A percentile compares a stretch with the other conserved stretches of the same genome.
These are phyloP conservation scores for Geophilus truncorum DNA, from an alignment of 2,888 invertebrate genomes.

Conservation along the genomic window DNA sequence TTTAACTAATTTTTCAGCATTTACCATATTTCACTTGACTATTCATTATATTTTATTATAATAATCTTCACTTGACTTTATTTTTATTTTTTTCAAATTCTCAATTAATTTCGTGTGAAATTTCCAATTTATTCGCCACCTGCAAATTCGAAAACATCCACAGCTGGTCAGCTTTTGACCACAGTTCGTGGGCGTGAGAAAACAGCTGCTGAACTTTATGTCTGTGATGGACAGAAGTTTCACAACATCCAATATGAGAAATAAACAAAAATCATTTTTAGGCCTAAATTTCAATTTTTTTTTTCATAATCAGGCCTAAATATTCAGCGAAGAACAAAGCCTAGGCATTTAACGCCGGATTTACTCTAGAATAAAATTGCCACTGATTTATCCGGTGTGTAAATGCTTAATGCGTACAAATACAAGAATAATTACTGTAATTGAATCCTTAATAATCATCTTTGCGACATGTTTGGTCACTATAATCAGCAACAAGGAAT, in stretches of 20 bases:
- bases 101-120: not conserved
- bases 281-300: not conserved
- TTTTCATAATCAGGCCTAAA: too few species aligned
- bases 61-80: not conserved
- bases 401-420: not conserved
- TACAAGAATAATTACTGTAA: not conserved
- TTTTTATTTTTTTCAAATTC: not conserved
- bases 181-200: conserved; percentile 10
- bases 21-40: too few species aligned
- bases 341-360: not conserved
- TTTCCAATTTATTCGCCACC: not conserved
- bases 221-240: not conserved
- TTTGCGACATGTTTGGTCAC: not conserved
- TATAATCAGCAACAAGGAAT: not conserved
- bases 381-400: not conserved
- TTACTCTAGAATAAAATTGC: not conserved
- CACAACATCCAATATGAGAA: not conserved
- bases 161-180: conserved; percentile 14
- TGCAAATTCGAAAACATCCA: not conserved
- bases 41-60: too few species aligned
- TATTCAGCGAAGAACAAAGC: too few species aligned
- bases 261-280: not conserved
- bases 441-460: not conserved
- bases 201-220: not conserved
- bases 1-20: too few species aligned